Evolutionary conservation across 2,888 invertebrate genomes (phyloP).

Genomic region (Eueremaeus valkanovi): DNA sequence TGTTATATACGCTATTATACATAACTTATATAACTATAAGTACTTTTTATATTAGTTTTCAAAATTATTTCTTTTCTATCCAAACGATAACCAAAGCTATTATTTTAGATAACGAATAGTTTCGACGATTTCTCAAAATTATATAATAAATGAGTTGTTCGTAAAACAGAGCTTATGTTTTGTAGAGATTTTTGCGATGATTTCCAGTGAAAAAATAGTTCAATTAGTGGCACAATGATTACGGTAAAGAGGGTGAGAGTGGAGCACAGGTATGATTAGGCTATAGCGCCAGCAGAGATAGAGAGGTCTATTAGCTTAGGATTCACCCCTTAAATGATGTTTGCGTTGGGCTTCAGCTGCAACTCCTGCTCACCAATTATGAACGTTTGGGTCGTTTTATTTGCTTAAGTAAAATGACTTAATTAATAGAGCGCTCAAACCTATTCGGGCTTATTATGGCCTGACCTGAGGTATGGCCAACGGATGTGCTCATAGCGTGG

Average conservation of each 20-base stretch:
- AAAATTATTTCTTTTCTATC: too few relatives aligned
- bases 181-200: not conserved
- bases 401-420: conserved; percentile 34
- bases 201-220: not conserved
- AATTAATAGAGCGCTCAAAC: conserved; percentile 10
- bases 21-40: not conserved
- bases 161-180: not conserved
- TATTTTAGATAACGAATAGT: not conserved
- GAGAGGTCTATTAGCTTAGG: not conserved
- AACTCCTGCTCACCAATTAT: not conserved
- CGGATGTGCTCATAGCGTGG: not conserved
- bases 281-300: not conserved
- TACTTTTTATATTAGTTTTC: too few relatives aligned
- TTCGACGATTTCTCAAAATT: not conserved
- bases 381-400: conserved; percentile 12
- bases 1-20: too few relatives aligned
- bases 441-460: not conserved
- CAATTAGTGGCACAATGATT: conserved; percentile 7
- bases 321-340: conserved; percentile 13
- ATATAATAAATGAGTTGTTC: not conserved
- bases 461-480: not conserved
- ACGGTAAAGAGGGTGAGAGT: not conserved
- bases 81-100: too few relatives aligned
- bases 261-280: not conserved
- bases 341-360: conserved; percentile 14